Evolutionary conservation across 1,140 invertebrate species (phyloP).

Genomic region (Monochamus saltuarius): DNA sequence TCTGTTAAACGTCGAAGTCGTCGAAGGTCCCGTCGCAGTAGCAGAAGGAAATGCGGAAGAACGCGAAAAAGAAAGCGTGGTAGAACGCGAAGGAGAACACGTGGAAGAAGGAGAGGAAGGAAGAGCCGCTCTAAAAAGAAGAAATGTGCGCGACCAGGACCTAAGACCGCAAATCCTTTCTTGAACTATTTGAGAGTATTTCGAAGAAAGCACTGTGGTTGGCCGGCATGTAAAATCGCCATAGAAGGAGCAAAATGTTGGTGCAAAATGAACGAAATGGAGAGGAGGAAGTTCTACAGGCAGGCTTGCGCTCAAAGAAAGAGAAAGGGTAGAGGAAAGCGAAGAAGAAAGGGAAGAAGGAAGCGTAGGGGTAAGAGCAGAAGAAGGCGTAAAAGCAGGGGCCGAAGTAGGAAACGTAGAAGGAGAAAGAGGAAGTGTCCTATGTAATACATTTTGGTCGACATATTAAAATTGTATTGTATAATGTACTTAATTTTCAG

Average conservation of each 20-base stretch:
- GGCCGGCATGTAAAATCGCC: conserved; percentile 31
- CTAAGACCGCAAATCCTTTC: conserved; percentile 27
- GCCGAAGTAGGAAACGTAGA: background rate
- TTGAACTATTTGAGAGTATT: conserved; percentile 26
- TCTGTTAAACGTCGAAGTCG: conserved; percentile 18
- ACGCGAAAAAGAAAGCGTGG: background rate
- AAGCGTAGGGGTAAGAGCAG: conserved; percentile 18
- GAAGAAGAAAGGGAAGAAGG: background rate
- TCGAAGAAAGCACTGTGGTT: conserved; percentile 29
- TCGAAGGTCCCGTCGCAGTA: conserved; percentile 1
- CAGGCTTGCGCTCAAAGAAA: conserved; percentile 24
- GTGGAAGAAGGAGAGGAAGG: conserved; percentile 2
- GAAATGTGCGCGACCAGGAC: conserved; percentile 21
- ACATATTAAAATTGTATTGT: no score
- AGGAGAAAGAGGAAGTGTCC: no score
- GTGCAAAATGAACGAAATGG: conserved; percentile 29
- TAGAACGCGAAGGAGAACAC: background rate
- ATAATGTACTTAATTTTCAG: no score
- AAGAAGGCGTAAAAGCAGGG: conserved; percentile 2
- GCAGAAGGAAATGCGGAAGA: conserved; percentile 5
- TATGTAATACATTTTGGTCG: no score
- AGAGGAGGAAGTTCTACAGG: conserved; percentile 25
- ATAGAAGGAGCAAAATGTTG: conserved; percentile 38
- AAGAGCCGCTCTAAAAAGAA: conserved; percentile 3
- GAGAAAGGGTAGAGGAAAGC: conserved; percentile 5